phyloP scores from a whole-genome alignment of 2,888 invertebrate species.

The Dicyrtoma fusca region DNA sequence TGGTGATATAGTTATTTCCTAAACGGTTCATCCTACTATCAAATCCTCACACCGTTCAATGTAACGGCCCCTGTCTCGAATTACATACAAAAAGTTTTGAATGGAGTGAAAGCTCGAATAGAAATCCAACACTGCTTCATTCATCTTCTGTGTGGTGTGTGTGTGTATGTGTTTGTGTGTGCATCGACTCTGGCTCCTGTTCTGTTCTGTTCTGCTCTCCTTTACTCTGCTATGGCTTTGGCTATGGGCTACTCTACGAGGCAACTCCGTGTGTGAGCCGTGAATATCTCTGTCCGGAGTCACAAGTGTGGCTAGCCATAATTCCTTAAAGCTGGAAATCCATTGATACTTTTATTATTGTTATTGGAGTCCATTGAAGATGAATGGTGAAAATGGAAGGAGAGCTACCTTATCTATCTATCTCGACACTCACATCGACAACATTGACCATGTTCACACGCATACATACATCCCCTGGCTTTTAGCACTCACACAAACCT shows the following conservation, averaged over 20 bases:
- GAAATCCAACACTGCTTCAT: background rate
- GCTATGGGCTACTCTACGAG: too few species aligned
- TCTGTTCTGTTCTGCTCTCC: background rate
- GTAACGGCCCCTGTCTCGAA: constrained; percentile 14
- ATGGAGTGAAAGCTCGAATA: background rate
- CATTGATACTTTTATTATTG: constrained; percentile 28
- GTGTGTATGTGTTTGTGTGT: background rate
- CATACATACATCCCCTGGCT: background rate
- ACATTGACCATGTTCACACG: constrained; percentile 5
- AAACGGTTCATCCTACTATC: constrained; percentile 33
- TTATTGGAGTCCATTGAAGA: constrained; percentile 8
- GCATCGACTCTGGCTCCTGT: background rate
- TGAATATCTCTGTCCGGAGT: too few species aligned
- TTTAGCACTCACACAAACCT: background rate
- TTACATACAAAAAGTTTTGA: constrained; percentile 20
- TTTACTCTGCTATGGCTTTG: too few species aligned
- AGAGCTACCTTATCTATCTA: too few species aligned
- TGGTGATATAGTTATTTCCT: constrained; percentile 28
- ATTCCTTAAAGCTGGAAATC: constrained; percentile 31
- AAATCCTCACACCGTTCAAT: background rate
- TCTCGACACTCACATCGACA: too few species aligned
- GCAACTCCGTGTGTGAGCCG: too few species aligned
- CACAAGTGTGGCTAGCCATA: constrained; percentile 32
- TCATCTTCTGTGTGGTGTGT: background rate
- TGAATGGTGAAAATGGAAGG: background rate